Conservation (phyloP, 2,113 vertebrate genomes). For the Platysteira castanea region DNA sequence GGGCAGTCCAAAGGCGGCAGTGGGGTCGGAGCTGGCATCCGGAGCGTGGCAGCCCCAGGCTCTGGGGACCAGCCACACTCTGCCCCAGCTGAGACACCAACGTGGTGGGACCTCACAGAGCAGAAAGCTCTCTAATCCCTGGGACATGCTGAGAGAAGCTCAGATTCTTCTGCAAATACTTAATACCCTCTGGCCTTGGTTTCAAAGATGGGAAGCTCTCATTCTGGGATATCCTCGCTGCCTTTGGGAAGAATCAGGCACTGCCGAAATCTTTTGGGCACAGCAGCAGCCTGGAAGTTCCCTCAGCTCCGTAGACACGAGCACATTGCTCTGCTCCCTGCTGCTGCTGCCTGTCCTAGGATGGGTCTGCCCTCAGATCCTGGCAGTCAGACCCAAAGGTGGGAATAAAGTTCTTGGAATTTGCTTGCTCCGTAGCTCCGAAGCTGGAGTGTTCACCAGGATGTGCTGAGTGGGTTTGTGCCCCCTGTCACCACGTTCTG, state of each 20-base stretch:
- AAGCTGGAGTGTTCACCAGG: background rate
- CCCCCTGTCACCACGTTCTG: background rate
- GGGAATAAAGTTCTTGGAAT: background rate
- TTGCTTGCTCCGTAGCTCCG: background rate
- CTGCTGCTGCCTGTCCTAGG: background rate
- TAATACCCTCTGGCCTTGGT: background rate
- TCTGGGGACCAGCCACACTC: background rate
- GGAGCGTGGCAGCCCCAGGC: background rate
- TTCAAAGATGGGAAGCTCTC: background rate
- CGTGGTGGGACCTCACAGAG: background rate
- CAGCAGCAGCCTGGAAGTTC: background rate
- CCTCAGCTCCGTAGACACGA: background rate
- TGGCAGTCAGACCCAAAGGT: background rate
- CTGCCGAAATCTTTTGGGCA: background rate
- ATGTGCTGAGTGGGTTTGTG: background rate
- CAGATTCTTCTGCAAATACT: background rate
- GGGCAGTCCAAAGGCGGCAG: background rate
- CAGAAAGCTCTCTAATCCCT: background rate
- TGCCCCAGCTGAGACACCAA: background rate
- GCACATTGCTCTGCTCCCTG: accelerated
- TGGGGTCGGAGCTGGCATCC: background rate
- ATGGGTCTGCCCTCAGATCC: background rate
- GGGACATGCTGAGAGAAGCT: background rate
- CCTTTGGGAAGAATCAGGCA: background rate
- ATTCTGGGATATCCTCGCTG: background rate